Evolutionary conservation across 2,797 vertebrate genomes (phyloP).

Genomic region (Phrynocephalus guinanensis): DNA sequence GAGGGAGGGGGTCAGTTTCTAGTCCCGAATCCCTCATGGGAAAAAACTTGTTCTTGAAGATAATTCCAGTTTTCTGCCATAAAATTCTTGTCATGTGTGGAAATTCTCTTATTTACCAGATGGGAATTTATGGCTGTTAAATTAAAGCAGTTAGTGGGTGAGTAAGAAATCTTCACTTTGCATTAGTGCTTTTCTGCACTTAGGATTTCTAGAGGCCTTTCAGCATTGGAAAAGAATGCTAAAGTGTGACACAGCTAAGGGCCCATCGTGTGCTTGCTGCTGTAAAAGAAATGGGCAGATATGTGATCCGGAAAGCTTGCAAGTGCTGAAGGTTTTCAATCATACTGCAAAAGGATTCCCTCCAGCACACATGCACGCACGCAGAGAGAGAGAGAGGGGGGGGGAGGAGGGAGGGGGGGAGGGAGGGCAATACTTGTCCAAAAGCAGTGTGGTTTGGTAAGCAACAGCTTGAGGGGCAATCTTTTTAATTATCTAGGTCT

Average conservation of each 20-base stretch:
- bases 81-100: conserved; percentile 6
- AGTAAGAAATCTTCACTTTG: background rate
- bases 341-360: background rate
- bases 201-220: background rate
- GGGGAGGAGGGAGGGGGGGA: no score
- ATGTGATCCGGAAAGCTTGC: background rate
- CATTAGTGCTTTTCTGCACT: background rate
- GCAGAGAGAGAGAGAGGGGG: no score
- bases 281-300: background rate
- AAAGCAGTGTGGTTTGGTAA: background rate
- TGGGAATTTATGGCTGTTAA: background rate
- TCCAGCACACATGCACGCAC: background rate
- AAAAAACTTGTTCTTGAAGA: conserved; percentile 18
- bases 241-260: background rate
- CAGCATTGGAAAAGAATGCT: background rate
- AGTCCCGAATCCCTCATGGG: conserved; percentile 1
- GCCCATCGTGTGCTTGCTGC: background rate
- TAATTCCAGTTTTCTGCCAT: background rate
- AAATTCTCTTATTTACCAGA: background rate
- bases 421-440: background rate
- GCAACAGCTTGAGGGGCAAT: background rate
- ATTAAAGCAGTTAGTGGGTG: background rate
- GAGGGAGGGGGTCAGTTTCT: background rate
- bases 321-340: background rate
- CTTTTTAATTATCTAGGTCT: background rate